phyloP scores from a whole-genome alignment of 1,140 invertebrate species.

The Trichonephila clavata region DNA sequence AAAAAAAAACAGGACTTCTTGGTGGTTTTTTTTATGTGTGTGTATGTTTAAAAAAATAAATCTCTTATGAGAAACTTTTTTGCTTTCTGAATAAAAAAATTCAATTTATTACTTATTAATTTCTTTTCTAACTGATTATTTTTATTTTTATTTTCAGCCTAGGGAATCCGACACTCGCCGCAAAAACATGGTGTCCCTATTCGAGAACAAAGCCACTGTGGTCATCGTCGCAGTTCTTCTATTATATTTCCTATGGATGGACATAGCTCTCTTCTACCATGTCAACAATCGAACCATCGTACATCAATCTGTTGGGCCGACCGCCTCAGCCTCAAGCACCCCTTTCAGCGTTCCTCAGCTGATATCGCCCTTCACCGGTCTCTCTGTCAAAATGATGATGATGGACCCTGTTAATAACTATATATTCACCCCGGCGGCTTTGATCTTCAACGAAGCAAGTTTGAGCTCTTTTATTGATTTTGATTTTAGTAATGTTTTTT shows the following conservation, averaged over 20 bases:
- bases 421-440: conserved; percentile 77
- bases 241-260: conserved; percentile 78
- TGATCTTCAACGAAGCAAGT: conserved; percentile 77
- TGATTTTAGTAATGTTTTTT: no score
- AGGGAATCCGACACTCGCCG: neutral
- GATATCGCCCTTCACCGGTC: conserved; percentile 77
- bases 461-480: neutral
- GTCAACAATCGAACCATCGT: conserved; percentile 67
- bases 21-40: no score
- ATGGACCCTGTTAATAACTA: conserved; percentile 78
- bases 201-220: conserved; percentile 68
- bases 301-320: neutral
- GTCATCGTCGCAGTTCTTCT: conserved; percentile 64
- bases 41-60: no score
- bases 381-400: conserved; percentile 79
- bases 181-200: conserved; percentile 54
- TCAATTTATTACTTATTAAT: no score
- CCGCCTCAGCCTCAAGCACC: neutral
- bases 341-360: conserved; percentile 41
- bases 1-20: no score
- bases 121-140: neutral
- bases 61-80: neutral
- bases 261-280: conserved; percentile 78
- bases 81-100: no score
- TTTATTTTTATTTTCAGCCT: neutral